These are phyloP conservation scores for Fulmarus glacialis DNA, from an alignment of 2,113 vertebrate species.

Conservation along the genomic window DNA sequence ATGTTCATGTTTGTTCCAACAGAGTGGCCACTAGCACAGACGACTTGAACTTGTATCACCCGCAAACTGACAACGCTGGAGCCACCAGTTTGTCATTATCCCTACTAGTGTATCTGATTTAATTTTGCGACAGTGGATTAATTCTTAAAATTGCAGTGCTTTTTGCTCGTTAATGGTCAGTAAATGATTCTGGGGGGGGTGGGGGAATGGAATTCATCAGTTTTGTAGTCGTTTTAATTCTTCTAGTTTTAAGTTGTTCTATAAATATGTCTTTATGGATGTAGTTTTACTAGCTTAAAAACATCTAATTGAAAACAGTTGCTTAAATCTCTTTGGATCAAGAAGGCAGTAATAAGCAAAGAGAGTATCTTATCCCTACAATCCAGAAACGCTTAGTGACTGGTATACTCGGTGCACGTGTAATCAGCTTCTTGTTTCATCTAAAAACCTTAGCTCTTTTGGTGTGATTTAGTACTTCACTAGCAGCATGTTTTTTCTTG, in stretches of 20 bases:
- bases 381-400: constrained; percentile 71
- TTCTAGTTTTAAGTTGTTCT: constrained; percentile 77
- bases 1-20: constrained; percentile 70
- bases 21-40: constrained; percentile 66
- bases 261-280: constrained; percentile 79
- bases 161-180: constrained; percentile 64
- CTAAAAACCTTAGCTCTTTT: constrained; percentile 61
- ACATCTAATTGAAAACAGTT: constrained; percentile 84
- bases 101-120: constrained; percentile 65
- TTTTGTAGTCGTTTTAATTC: constrained; percentile 71
- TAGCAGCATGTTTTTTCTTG: constrained; percentile 19
- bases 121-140: constrained; percentile 71
- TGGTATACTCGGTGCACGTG: constrained; percentile 49
- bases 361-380: constrained; percentile 77
- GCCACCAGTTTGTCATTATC: constrained; percentile 70
- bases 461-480: constrained; percentile 35
- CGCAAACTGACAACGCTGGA: constrained; percentile 58
- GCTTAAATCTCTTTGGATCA: constrained; percentile 81
- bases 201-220: constrained; percentile 62
- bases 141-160: constrained; percentile 68
- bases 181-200: constrained; percentile 18
- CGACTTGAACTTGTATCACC: constrained; percentile 73
- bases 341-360: constrained; percentile 74
- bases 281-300: constrained; percentile 80
- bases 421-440: constrained; percentile 70